These are phyloP conservation scores for Azorinus chamasolen DNA, from an alignment of 2,888 invertebrate genomes.

Conservation along the genomic window DNA sequence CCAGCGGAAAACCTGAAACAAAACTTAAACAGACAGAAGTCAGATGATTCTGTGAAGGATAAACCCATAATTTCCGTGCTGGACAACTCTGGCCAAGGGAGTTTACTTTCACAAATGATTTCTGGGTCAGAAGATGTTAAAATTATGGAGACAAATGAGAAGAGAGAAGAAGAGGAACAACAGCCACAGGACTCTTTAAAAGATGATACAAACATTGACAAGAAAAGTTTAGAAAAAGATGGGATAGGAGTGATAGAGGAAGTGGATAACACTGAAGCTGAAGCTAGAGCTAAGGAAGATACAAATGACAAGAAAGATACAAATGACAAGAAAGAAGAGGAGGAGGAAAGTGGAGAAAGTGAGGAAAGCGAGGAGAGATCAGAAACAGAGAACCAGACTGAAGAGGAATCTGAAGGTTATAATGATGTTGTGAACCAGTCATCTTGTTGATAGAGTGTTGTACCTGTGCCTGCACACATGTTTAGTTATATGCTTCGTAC, in stretches of 20 bases:
- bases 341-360: too few relatives aligned
- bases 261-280: background rate
- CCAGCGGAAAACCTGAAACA: constrained; percentile 24
- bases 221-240: too few relatives aligned
- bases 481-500: too few relatives aligned
- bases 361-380: background rate
- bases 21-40: constrained; percentile 20
- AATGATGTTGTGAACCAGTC: constrained; percentile 5
- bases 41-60: constrained; percentile 19
- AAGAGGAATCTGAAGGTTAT: constrained; percentile 9
- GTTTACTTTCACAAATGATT: constrained; percentile 66
- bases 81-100: constrained; percentile 49
- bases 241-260: background rate
- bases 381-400: constrained; percentile 22
- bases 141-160: constrained; percentile 13
- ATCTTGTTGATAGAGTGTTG: background rate
- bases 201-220: too few relatives aligned
- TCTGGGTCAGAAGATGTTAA: constrained; percentile 35
- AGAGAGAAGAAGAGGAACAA: background rate
- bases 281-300: background rate
- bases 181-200: too few relatives aligned
- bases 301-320: background rate
- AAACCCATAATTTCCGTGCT: constrained; percentile 19
- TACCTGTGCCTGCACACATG: too few relatives aligned
- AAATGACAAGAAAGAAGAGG: too few relatives aligned